Evolutionary conservation across 2,113 vertebrate species (phyloP), one percentile per base, ranked within the genome.

Genomic region (Heliornis fulica): DNA sequence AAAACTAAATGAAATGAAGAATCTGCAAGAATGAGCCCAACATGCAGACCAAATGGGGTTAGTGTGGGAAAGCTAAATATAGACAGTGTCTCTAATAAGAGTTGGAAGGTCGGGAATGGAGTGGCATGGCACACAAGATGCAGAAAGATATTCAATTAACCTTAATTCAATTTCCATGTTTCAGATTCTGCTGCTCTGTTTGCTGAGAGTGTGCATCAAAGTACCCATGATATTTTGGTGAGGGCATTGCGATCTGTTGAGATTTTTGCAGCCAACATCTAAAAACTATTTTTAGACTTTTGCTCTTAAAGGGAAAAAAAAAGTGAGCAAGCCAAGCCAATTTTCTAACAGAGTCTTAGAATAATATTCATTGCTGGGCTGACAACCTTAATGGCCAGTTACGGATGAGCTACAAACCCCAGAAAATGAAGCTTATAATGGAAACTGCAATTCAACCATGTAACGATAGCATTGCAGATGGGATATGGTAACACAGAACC

Each of bases 241-340:
- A 94, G 91, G 91, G 83, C 88, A 96, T 46, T 80, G 80, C 1
- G 19, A 83, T 95, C 72, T 95, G 51, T 65, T 6, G 29, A 83
- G 60, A 75, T 80, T 65, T 86, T 91, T 82, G 92, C 88, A 90
- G 86, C 63, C 64, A 87, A 46, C 77, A 89, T 85, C 91, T 91
- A 83, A 92, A 94, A 87, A 80, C 71, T 89, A 91, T 95, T 93
- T 94, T 93, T 92, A 91, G 88, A 84, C 45, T 89, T 94, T 72
- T 64, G 53, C 34, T 86, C 54, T 87, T 76, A 51, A 91, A 94
- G 46, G 4, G 26, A 34, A 28, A 48, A 54, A 89, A 54, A 38
- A 43, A 74, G 28, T 41, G 32, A 2, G n/a, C 71, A 82, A 89
- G 31, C 69, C 75, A 91, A 69, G 53, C 72, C 51, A 56, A 65